Percentiles rank a stretch among this genome's conserved stretches.
Evolutionary conservation across 2,888 invertebrate species (phyloP).

Genomic region (Panorpa germanica): DNA sequence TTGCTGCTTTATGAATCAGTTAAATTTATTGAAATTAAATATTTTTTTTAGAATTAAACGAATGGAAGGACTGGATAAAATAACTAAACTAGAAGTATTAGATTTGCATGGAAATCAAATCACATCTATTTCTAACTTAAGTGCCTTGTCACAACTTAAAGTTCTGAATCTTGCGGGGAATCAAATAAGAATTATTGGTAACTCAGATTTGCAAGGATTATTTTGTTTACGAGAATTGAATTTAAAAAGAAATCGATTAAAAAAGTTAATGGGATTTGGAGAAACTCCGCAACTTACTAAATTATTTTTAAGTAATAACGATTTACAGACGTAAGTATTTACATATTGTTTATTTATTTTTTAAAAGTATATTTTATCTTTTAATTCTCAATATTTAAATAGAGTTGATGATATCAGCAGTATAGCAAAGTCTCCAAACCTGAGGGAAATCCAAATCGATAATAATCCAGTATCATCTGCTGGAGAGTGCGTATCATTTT

Average conservation of each 20-base stretch:
- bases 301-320: constrained; percentile 69
- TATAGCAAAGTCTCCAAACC: constrained; percentile 53
- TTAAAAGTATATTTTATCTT: neutral
- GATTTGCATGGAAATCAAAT: constrained; percentile 91
- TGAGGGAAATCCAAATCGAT: constrained; percentile 72
- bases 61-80: constrained; percentile 54
- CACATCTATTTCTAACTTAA: constrained; percentile 23
- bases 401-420: constrained; percentile 73
- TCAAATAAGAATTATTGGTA: constrained; percentile 58
- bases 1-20: too few species aligned
- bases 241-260: constrained; percentile 67
- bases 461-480: constrained; percentile 65
- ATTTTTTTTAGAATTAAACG: constrained; percentile 48
- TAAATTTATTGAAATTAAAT: too few species aligned
- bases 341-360: constrained; percentile 1
- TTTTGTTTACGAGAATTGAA: constrained; percentile 69
- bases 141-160: constrained; percentile 56
- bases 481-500: constrained; percentile 65
- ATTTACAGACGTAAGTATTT: constrained; percentile 35
- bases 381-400: constrained; percentile 24
- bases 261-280: constrained; percentile 62
- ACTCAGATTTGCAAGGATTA: constrained; percentile 60
- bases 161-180: constrained; percentile 89
- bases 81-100: constrained; percentile 68
- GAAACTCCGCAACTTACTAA: constrained; percentile 57